These are phyloP conservation scores for Anthoptus insignis DNA, from an alignment of 2,888 invertebrate genomes.

Conservation along the genomic window DNA sequence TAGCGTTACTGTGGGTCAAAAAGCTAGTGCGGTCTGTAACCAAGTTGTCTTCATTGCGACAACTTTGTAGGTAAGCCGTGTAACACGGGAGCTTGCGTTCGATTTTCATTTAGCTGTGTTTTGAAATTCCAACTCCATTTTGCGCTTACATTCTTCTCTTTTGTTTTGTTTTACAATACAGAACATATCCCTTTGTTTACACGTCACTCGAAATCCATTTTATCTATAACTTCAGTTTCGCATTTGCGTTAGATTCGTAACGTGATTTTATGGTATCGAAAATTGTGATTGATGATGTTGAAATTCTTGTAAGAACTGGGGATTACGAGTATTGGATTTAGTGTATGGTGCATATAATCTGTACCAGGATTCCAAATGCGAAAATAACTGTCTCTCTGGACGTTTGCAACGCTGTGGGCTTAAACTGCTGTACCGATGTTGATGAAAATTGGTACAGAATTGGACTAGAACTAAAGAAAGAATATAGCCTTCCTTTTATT, in stretches of 20 bases:
- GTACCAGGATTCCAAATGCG: too few relatives aligned
- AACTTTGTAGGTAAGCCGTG: slow-evolving; percentile 27
- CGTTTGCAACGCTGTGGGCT: too few relatives aligned
- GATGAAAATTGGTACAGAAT: too few relatives aligned
- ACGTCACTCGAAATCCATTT: slow-evolving; percentile 21
- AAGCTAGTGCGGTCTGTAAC: slow-evolving; percentile 24
- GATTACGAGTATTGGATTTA: background rate
- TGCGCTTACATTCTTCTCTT: slow-evolving; percentile 30
- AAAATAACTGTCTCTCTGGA: too few relatives aligned
- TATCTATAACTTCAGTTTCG: slow-evolving; percentile 14
- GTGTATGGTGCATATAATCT: too few relatives aligned
- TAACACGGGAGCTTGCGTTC: slow-evolving; percentile 33
- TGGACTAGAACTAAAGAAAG: too few relatives aligned
- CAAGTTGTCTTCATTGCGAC: slow-evolving; percentile 34
- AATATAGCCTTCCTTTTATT: too few relatives aligned
- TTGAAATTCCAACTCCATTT: slow-evolving; percentile 29
- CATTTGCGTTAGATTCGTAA: slow-evolving; percentile 1
- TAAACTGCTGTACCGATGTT: too few relatives aligned
- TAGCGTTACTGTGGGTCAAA: background rate
- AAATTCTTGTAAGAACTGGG: background rate
- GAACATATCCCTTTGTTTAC: slow-evolving; percentile 32
- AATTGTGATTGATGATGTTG: background rate
- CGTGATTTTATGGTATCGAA: slow-evolving; percentile 10
- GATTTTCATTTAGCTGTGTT: slow-evolving; percentile 37
- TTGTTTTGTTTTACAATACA: slow-evolving; percentile 27